Conservation (phyloP, 1,140 invertebrate species). For the Lanistes nyassanus region DNA sequence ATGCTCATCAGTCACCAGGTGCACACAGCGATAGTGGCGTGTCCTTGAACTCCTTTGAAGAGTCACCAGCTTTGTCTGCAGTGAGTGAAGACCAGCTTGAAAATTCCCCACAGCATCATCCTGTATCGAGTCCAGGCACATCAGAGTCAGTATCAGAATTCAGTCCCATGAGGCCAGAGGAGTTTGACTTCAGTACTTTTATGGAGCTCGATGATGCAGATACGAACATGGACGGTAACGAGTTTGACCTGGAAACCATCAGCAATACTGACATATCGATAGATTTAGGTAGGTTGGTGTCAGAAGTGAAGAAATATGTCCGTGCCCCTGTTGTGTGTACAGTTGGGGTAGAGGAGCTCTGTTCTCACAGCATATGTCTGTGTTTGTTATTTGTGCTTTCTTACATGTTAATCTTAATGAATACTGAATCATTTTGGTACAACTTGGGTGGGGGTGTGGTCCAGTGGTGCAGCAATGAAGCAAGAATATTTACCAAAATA, state of each 20-base stretch:
- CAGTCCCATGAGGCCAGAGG: constrained; percentile 42
- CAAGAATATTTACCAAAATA: too few relatives aligned
- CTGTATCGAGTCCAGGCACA: neutral
- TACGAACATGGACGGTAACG: constrained; percentile 4
- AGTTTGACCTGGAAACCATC: neutral
- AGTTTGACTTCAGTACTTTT: constrained; percentile 47
- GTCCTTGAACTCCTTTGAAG: constrained; percentile 43
- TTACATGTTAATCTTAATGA: too few relatives aligned
- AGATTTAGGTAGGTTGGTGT: constrained; percentile 41
- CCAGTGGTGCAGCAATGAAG: too few relatives aligned
- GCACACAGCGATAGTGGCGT: constrained; percentile 54
- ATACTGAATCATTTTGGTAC: too few relatives aligned
- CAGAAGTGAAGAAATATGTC: neutral
- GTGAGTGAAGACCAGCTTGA: constrained; percentile 19
- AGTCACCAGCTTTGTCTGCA: constrained; percentile 35
- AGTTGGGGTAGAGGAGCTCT: too few relatives aligned
- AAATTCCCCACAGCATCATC: constrained; percentile 12
- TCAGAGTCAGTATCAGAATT: constrained; percentile 10
- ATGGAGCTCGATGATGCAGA: constrained; percentile 33
- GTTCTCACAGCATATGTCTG: too few relatives aligned
- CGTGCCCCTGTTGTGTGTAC: neutral
- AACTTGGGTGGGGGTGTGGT: too few relatives aligned
- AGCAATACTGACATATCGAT: constrained; percentile 42
- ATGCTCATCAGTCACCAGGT: constrained; percentile 46
- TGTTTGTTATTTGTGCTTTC: too few relatives aligned